Conservation (phyloP, 1,140 invertebrate genomes). For the Scaptomyza montana region DNA sequence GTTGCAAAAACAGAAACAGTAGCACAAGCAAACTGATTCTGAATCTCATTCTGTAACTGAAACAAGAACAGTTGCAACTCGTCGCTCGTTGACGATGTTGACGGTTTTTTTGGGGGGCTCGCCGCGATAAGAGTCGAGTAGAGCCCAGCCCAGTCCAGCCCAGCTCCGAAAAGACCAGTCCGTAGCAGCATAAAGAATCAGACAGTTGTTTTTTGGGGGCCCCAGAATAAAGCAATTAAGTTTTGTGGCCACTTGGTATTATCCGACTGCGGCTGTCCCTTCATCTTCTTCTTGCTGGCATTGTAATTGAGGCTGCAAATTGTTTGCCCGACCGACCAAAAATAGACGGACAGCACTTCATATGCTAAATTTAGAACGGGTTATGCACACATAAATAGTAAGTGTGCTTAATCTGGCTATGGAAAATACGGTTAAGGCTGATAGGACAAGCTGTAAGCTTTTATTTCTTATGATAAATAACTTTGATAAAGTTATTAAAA, state of each 20-base stretch:
- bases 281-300: conserved; percentile 12
- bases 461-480: no score
- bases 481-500: no score
- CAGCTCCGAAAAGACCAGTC: not conserved
- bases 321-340: conserved; percentile 42
- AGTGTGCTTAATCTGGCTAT: not conserved
- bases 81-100: conserved; percentile 51
- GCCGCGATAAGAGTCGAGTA: conserved; percentile 66
- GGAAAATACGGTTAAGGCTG: no score
- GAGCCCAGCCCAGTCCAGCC: not conserved
- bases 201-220: conserved; percentile 42
- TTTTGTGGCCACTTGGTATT: conserved; percentile 54
- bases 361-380: conserved; percentile 50
- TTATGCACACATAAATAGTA: not conserved
- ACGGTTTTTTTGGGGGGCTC: conserved; percentile 56
- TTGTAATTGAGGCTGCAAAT: conserved; percentile 51
- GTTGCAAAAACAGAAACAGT: conserved; percentile 68
- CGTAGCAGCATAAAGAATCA: conserved; percentile 58
- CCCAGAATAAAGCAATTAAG: conserved; percentile 70
- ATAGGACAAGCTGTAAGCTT: not conserved
- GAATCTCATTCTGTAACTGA: conserved; percentile 4
- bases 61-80: conserved; percentile 37
- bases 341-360: conserved; percentile 33
- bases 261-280: conserved; percentile 44
- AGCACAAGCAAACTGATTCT: conserved; percentile 38